A percentile compares a stretch with the other conserved stretches of the same genome.
These are phyloP conservation scores for Scolopax mira DNA, from an alignment of 2,113 vertebrate genomes.

Conservation along the genomic window DNA sequence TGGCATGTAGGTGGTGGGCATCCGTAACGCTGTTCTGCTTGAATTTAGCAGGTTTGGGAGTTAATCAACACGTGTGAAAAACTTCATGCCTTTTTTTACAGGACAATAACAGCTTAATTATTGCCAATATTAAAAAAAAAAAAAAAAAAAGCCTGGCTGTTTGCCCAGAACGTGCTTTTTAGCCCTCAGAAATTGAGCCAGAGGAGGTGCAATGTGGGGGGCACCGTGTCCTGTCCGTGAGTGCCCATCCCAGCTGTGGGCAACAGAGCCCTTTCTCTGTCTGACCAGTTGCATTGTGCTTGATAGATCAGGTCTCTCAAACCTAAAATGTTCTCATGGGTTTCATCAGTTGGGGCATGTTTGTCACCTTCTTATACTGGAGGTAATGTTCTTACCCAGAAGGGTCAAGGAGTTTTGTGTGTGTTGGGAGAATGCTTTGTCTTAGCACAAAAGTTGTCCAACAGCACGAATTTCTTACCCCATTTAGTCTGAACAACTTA, in stretches of 20 bases:
- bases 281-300: rapidly evolving
- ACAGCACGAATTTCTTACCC: too few species aligned
- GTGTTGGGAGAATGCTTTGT: background rate
- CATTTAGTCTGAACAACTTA: background rate
- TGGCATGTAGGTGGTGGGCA: background rate
- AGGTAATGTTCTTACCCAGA: background rate
- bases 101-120: background rate
- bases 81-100: background rate
- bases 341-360: background rate
- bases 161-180: background rate
- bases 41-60: background rate
- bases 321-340: background rate
- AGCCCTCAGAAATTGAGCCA: rapidly evolving
- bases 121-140: background rate
- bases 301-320: background rate
- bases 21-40: background rate
- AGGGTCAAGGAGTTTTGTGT: background rate
- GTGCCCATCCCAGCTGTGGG: background rate
- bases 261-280: background rate
- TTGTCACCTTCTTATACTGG: background rate
- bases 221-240: rapidly evolving
- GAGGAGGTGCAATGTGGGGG: rapidly evolving
- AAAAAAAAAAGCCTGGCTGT: background rate
- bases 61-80: background rate
- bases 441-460: background rate